These are phyloP conservation scores for Deroptyus accipitrinus DNA, from an alignment of 2,113 vertebrate species.

Conservation along the genomic window DNA sequence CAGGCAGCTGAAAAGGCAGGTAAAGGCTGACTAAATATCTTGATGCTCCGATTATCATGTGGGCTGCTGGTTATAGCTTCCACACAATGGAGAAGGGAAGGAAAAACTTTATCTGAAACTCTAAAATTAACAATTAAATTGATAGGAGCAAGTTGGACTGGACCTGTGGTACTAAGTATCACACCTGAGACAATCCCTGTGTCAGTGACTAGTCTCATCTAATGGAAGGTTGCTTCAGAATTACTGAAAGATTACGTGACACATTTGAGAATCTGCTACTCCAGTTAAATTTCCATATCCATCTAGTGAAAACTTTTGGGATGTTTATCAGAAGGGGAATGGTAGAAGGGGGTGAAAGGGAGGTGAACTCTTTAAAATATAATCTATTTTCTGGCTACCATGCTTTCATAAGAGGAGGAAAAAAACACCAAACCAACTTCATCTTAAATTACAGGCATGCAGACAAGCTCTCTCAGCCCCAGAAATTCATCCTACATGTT, in stretches of 20 bases:
- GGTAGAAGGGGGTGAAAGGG: background rate
- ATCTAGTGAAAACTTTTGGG: background rate
- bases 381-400: conserved; percentile 37
- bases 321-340: conserved; percentile 4
- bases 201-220: background rate
- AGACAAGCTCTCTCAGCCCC: conserved; percentile 14
- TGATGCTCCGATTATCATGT: fast-evolving
- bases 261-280: background rate
- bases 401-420: background rate
- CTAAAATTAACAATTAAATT: background rate
- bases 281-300: background rate
- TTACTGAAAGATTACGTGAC: background rate
- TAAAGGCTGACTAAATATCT: background rate
- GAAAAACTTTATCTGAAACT: background rate
- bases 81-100: background rate
- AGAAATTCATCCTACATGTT: conserved; percentile 21
- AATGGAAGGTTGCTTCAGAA: background rate
- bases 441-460: conserved; percentile 29
- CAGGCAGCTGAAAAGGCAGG: background rate
- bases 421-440: background rate
- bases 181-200: background rate
- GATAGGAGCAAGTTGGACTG: background rate
- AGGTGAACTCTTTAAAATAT: conserved; percentile 14
- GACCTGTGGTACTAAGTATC: background rate
- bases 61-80: background rate